A percentile compares a stretch with the other conserved stretches of the same genome.
These are phyloP conservation scores for Amphiduros pacificus DNA, from an alignment of 2,888 invertebrate species.

Conservation along the genomic window DNA sequence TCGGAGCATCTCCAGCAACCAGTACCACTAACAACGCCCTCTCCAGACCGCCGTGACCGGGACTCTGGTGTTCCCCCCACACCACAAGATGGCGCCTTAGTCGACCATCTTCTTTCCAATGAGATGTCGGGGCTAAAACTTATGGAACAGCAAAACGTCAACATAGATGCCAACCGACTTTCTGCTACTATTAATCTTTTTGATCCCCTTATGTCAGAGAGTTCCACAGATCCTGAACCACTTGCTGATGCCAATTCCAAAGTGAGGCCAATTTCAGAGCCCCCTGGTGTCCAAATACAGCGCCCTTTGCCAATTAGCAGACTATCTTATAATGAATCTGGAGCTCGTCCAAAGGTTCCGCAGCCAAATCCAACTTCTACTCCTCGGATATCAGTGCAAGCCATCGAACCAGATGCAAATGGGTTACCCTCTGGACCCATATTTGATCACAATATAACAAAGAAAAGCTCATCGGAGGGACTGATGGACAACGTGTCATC, in stretches of 20 bases:
- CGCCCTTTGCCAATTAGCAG: background rate
- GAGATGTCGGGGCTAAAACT: constrained; percentile 34
- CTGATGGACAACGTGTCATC: too few species aligned
- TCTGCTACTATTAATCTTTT: constrained; percentile 46
- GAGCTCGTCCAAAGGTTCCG: background rate
- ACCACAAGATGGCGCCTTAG: constrained; percentile 4
- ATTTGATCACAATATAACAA: too few species aligned
- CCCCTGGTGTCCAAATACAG: too few species aligned
- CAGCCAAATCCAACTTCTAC: background rate
- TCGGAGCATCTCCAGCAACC: background rate
- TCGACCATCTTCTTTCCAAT: background rate
- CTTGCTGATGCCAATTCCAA: too few species aligned
- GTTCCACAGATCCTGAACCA: constrained; percentile 4
- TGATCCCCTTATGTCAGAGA: constrained; percentile 37
- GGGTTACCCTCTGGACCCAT: too few species aligned
- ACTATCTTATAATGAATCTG: background rate
- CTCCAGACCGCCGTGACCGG: constrained; percentile 1
- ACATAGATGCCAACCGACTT: constrained; percentile 45
- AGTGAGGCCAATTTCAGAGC: too few species aligned
- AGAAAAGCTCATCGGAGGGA: too few species aligned
- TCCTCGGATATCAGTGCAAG: constrained; percentile 9
- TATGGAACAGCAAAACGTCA: constrained; percentile 49
- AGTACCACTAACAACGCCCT: constrained; percentile 2
- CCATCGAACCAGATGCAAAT: too few species aligned
- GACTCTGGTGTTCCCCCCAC: constrained; percentile 11